A percentile compares a stretch with the other conserved stretches of the same genome.
Evolutionary conservation across 2,113 vertebrate species (phyloP).

Genomic region (Fukomys damarensis): DNA sequence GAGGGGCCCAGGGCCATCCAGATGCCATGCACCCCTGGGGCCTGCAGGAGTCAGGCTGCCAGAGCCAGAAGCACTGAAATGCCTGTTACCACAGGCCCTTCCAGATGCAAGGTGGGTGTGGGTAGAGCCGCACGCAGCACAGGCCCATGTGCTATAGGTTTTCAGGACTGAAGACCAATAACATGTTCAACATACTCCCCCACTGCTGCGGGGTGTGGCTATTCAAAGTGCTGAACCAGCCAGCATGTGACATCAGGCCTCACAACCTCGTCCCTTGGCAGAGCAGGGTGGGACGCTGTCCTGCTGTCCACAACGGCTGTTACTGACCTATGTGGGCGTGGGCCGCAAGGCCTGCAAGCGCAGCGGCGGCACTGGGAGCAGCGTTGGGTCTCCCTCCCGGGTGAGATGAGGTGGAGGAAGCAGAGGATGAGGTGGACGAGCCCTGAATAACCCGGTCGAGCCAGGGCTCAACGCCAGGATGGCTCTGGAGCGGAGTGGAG

Average conservation of each 20-base stretch:
- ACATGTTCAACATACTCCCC: background rate
- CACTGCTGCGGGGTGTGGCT: background rate
- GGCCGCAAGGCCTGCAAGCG: slow-evolving; percentile 93
- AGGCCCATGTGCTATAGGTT: background rate
- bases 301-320: background rate
- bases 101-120: background rate
- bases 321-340: slow-evolving; percentile 96
- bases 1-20: too few relatives aligned
- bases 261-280: background rate
- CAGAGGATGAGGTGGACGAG: slow-evolving; percentile 98
- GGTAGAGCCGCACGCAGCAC: background rate
- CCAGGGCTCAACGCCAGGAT: slow-evolving; percentile 95
- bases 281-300: background rate
- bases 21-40: background rate
- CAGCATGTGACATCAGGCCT: background rate
- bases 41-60: background rate
- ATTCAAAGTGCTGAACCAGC: background rate
- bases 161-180: background rate
- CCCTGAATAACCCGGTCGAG: slow-evolving; percentile 96
- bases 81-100: background rate
- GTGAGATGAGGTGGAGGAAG: slow-evolving; percentile 98
- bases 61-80: background rate
- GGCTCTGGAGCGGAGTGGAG: slow-evolving; percentile 92
- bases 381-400: slow-evolving; percentile 92
- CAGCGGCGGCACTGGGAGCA: slow-evolving; percentile 88